Percentiles rank a stretch among this genome's conserved stretches.
Conservation (phyloP, 2,113 vertebrate species). For the Nyctereutes procyonoides region DNA sequence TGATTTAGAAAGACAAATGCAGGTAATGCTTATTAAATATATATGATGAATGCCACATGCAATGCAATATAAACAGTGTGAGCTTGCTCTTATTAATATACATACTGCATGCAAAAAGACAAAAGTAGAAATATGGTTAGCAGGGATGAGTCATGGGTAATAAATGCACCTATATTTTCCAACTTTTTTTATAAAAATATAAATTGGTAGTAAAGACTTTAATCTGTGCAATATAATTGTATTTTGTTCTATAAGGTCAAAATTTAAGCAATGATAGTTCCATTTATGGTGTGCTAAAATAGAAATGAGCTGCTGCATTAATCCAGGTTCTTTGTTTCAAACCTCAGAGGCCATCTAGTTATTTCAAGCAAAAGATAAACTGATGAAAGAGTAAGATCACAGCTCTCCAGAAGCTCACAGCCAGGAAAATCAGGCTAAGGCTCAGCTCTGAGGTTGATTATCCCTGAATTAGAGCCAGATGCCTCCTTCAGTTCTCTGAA, state of each 20-base stretch:
- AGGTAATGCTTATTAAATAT: constrained; percentile 18
- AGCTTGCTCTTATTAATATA: constrained; percentile 23
- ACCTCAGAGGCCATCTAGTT: not conserved
- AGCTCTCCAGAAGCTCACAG: not conserved
- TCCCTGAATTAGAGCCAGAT: not conserved
- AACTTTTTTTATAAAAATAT: not conserved
- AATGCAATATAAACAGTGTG: not conserved
- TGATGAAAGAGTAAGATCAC: not conserved
- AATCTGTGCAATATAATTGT: not conserved
- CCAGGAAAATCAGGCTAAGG: constrained; percentile 4
- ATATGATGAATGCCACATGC: not conserved
- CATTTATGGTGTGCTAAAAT: constrained; percentile 34
- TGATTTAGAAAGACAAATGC: constrained; percentile 44
- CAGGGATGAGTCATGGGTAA: not conserved
- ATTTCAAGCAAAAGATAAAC: constrained; percentile 39
- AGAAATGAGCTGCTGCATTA: constrained; percentile 37
- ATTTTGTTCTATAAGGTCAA: not conserved
- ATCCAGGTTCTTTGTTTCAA: not conserved
- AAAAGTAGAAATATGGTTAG: not conserved
- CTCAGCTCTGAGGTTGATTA: not conserved
- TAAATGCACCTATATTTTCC: not conserved
- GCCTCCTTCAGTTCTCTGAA: not conserved
- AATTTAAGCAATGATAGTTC: constrained; percentile 51
- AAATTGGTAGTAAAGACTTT: constrained; percentile 37
- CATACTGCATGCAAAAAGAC: not conserved